phyloP scores from a whole-genome alignment of 2,797 vertebrate genomes.

The Acanthurus lineatus region DNA sequence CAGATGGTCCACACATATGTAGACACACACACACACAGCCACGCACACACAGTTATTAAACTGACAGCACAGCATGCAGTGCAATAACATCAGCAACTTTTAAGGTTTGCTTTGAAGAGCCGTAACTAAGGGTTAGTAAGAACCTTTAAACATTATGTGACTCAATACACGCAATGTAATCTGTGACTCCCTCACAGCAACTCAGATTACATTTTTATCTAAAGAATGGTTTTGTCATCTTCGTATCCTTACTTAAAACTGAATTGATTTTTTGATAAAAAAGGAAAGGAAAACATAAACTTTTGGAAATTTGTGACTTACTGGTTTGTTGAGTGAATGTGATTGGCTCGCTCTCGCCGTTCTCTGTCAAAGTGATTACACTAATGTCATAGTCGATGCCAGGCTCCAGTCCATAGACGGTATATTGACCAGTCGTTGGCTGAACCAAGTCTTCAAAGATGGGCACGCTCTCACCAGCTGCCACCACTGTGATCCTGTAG shows the following conservation, averaged over 20 bases:
- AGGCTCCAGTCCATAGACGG: constrained; percentile 94
- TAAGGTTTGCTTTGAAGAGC: constrained; percentile 47
- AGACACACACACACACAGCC: constrained; percentile 2
- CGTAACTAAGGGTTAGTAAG: constrained; percentile 34
- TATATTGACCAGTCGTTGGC: constrained; percentile 92
- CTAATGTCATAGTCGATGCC: constrained; percentile 98
- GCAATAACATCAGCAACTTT: constrained; percentile 55
- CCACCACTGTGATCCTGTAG: constrained; percentile 96
- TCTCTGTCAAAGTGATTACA: constrained; percentile 95
- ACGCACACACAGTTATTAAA: constrained; percentile 40
- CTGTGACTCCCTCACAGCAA: not conserved
- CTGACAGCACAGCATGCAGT: constrained; percentile 50
- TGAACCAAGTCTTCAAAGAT: constrained; percentile 95
- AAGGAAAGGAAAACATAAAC: not conserved
- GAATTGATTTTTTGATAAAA: not conserved
- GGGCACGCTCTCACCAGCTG: constrained; percentile 94
- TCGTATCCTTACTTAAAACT: not conserved
- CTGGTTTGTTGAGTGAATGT: constrained; percentile 96
- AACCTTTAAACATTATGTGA: constrained; percentile 39
- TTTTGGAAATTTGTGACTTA: constrained; percentile 77
- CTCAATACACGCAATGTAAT: constrained; percentile 22
- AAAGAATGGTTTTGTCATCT: not conserved
- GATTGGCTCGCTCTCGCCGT: constrained; percentile 94
- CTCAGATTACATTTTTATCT: not conserved
- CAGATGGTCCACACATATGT: constrained; percentile 67